Percentiles rank a stretch among this genome's conserved stretches.
These are phyloP conservation scores for Conus betulinus DNA, from an alignment of 1,140 invertebrate genomes.

Conservation along the genomic window DNA sequence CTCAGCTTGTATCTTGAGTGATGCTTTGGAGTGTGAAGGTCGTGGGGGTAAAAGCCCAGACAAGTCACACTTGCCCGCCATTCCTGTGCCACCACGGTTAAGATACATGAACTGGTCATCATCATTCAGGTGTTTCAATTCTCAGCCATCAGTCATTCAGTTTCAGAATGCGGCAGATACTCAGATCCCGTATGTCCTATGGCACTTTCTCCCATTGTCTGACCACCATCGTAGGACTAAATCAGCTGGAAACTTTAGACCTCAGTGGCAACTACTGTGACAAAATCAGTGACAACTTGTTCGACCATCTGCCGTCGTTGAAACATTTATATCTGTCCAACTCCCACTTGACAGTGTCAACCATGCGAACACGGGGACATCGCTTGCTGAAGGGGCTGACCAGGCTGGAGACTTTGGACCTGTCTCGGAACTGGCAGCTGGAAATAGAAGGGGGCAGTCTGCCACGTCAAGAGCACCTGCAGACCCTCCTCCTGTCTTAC, in stretches of 20 bases:
- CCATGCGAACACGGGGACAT: not conserved
- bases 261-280: constrained; percentile 27
- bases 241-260: constrained; percentile 8
- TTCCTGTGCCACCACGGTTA: not conserved
- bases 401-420: constrained; percentile 12
- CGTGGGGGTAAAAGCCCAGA: not conserved
- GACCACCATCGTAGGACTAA: not conserved
- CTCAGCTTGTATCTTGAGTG: not conserved
- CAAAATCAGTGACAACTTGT: constrained; percentile 23
- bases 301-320: not conserved
- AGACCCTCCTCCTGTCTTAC: not conserved
- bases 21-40: not conserved
- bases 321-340: not conserved
- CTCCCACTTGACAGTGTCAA: not conserved
- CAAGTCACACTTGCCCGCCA: not conserved
- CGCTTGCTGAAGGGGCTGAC: not conserved
- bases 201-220: not conserved
- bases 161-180: too few relatives aligned
- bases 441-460: constrained; percentile 1
- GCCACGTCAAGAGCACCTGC: not conserved
- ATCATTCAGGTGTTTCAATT: not conserved
- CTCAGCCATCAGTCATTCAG: not conserved
- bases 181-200: constrained; percentile 3
- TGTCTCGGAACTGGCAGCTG: not conserved
- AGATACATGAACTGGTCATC: not conserved